Evolutionary conservation across 2,888 invertebrate species (phyloP).

Genomic region (Criorhina ranunculi): DNA sequence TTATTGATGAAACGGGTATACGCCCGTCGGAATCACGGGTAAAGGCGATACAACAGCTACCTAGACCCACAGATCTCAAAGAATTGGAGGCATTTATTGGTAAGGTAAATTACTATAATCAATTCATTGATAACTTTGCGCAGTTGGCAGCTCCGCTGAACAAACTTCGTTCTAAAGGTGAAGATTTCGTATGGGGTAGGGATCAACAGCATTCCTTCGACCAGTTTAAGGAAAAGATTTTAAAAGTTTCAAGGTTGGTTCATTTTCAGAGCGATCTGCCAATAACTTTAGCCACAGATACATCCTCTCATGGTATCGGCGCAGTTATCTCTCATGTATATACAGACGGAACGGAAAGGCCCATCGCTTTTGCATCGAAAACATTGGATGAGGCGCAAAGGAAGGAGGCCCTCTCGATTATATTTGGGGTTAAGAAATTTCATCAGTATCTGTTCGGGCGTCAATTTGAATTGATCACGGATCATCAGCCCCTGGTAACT

Average conservation of each 20-base stretch:
- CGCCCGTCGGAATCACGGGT: too few relatives aligned
- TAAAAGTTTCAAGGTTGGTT: too few relatives aligned
- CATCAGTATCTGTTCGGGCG: constrained; percentile 58
- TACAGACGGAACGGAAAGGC: constrained; percentile 63
- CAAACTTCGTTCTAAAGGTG: too few relatives aligned
- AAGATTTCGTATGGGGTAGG: too few relatives aligned
- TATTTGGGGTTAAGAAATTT: constrained; percentile 50
- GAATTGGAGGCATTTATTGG: too few relatives aligned
- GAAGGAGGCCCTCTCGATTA: constrained; percentile 50
- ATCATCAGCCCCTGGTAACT: constrained; percentile 52
- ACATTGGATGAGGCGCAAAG: constrained; percentile 51
- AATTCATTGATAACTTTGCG: too few relatives aligned
- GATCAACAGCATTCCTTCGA: neutral
- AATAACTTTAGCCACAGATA: constrained; percentile 84
- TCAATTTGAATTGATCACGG: constrained; percentile 55
- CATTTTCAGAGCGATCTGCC: constrained; percentile 84
- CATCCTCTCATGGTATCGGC: constrained; percentile 81
- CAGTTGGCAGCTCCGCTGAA: too few relatives aligned
- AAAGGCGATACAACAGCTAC: too few relatives aligned
- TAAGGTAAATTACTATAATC: too few relatives aligned
- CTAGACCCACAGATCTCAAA: too few relatives aligned
- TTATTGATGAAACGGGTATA: too few relatives aligned
- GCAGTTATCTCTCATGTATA: constrained; percentile 25
- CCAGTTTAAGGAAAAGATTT: neutral
- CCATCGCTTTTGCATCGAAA: constrained; percentile 63